Base-by-base conservation (phyloP, 1,140 invertebrate genomes). In the Oryzaephilus surinamensis region DNA sequence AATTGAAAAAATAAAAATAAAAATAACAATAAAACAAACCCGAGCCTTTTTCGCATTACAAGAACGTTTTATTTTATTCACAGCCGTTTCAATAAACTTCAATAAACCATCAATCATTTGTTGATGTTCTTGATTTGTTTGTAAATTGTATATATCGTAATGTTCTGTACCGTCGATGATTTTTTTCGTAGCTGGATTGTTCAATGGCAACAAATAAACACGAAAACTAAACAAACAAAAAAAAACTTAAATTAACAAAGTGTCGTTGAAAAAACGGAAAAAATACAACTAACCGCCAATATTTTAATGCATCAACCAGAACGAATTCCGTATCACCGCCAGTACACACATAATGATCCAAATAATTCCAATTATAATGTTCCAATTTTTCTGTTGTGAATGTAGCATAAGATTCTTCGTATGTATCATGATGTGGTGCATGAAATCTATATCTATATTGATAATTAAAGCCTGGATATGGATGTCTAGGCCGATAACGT, bases 341-440 rank as follows among this genome's bases (percentile, higher is more conserved):
- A 1, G 87, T 90, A 58, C 90, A 95, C 40, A 97, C 91, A 58
- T 97, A 97, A 61, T 96, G 85, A 65, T 97, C 93, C 63, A 97
- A 73, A 63, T 93, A 93, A 67, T 97, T 97, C 94, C 94, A 98
- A 63, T 95, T 96, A 55, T 91, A 97, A 55, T 85, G 92, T 66
- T 97, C 93, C 14, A 97, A 64, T 55, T 92, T 91, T 63, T 97
- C 91, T 1, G 90, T 92, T 7, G 81, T 84, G 61, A 97, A 97
- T 23, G 89, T 84, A 0, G 91, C 90, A 72, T 84, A 90, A 0
- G 92, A 96, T n/a, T 92, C 79, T 61, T 93, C 88, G 60, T 96
- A 97, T 1, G 80, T 89, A 41, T 85, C 79, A 55, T 92, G 90
- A 63, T 95, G 83, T 0, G 92, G 93, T 2, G 88, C 86, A 66